phyloP scores from a whole-genome alignment of 2,888 invertebrate genomes.

The Gryllus longicercus region DNA sequence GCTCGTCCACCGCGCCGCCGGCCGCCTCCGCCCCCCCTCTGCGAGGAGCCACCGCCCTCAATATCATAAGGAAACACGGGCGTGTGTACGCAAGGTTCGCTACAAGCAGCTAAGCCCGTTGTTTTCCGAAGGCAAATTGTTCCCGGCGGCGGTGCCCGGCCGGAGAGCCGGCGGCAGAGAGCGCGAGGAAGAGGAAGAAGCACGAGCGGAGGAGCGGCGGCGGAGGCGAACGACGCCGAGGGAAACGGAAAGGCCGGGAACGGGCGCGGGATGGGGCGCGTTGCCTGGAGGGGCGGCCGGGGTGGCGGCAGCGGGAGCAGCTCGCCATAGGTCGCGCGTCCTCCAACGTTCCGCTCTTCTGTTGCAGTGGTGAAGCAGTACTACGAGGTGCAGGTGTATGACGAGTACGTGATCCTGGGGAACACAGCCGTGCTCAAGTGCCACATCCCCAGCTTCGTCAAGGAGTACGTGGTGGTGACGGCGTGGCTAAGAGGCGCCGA shows the following conservation, averaged over 20 bases:
- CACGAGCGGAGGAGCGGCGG: background rate
- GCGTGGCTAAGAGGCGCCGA: conserved; percentile 34
- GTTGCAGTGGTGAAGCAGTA: conserved; percentile 39
- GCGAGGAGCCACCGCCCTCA: background rate
- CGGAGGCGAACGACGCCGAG: background rate
- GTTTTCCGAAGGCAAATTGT: background rate
- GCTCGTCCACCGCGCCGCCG: background rate
- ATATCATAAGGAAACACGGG: conserved; percentile 10
- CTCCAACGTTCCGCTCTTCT: background rate
- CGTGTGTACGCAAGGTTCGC: background rate
- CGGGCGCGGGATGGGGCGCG: too few species aligned
- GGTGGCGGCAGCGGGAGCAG: too few species aligned
- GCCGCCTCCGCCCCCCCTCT: background rate
- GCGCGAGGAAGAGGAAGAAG: conserved; percentile 5
- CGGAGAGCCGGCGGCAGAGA: background rate
- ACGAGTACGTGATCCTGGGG: conserved; percentile 40
- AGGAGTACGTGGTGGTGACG: conserved; percentile 36
- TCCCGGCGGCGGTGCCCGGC: background rate
- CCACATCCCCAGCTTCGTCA: conserved; percentile 36
- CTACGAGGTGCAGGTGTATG: conserved; percentile 40
- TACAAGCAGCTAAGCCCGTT: conserved; percentile 17
- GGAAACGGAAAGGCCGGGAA: too few species aligned
- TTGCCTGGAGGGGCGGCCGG: too few species aligned
- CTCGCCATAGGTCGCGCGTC: too few species aligned
- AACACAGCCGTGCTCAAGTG: conserved; percentile 38